Evolutionary conservation across 2,113 vertebrate species (phyloP), one percentile per base, ranked within the genome.

Genomic region (Triplophysa tibetana): DNA sequence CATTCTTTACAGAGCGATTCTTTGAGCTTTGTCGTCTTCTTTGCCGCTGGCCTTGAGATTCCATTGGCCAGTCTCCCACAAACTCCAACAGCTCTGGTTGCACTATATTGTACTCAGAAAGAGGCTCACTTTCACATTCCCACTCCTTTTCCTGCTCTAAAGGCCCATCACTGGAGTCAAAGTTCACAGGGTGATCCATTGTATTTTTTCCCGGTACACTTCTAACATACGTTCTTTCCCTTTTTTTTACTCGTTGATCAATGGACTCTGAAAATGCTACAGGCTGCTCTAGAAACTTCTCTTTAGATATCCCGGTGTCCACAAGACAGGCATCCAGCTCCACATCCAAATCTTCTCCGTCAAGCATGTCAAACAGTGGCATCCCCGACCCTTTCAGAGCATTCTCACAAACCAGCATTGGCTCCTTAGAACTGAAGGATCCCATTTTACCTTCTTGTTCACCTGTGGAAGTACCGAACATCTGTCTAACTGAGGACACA

Each of bases 41-140:
- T 68, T 84, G 85, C 52, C 95, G 94, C 87, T 97, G 97, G 75
- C 92, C 85, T 58, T 96, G 92, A 48, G 91, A 91, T 81, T 94
- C 93, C 63, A 92, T 66, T 1, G 96, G 96, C 97, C 97, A 99
- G 70, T 99, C 97, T 81, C 95, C 96, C 16, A 93, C 85, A 92
- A 98, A 98, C 77, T 91, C 89, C 2, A 95, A 81, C 10, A 87
- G 81, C 62, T 83, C 64, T 48, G 65, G 41, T 78, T 70, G 43
- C 13, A 65, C 11, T 6, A 24, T 1, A 29, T 10, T 43, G 79
- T 82, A 3, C 38, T 68, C 54, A 68, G 17, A n/a, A 60, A 29
- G 23, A 21, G 0, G 8, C 1, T 13, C 33, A 38, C 41, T 67
- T n/a, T 68, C 29, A 29, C 52, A 79, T 52, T 77, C 70, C 14